These are phyloP conservation scores for Sicus ferrugineus DNA, from an alignment of 2,888 invertebrate genomes.

Conservation along the genomic window DNA sequence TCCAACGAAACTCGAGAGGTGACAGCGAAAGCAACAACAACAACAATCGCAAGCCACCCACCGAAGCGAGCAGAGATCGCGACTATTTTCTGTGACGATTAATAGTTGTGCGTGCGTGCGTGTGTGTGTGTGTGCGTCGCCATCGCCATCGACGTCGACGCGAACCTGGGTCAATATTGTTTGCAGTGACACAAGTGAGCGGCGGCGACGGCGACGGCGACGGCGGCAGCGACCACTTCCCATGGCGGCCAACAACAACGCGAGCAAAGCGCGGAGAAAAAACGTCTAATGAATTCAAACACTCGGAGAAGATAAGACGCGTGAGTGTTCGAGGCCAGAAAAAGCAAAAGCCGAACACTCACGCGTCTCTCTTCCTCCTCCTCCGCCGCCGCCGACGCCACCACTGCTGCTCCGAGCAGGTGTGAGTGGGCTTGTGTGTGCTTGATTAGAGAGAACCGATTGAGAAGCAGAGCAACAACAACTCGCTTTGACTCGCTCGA, in stretches of 20 bases:
- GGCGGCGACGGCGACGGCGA: constrained; percentile 8
- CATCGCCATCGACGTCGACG: constrained; percentile 17
- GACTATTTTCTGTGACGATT: not conserved
- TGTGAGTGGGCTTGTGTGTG: not conserved
- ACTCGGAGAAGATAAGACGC: not conserved
- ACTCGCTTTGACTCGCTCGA: too few relatives aligned
- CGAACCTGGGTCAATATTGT: constrained; percentile 63
- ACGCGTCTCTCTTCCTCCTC: too few relatives aligned
- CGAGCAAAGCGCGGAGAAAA: not conserved
- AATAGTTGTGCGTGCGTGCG: constrained; percentile 14
- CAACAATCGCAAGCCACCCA: too few relatives aligned
- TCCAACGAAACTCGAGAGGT: not conserved
- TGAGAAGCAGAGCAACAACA: not conserved
- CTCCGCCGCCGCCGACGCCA: not conserved
- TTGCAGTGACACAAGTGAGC: constrained; percentile 60
- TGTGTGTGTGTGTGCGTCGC: too few relatives aligned
- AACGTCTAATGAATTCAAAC: constrained; percentile 4
- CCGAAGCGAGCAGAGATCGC: too few relatives aligned
- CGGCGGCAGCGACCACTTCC: constrained; percentile 13
- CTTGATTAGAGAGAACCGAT: not conserved
- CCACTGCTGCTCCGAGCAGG: too few relatives aligned
- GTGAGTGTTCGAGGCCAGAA: not conserved
- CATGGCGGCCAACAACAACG: constrained; percentile 1
- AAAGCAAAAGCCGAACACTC: not conserved
- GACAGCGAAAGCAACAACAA: not conserved